phyloP scores from a whole-genome alignment of 2,113 vertebrate species.

The Corythornis madagascariensis region DNA sequence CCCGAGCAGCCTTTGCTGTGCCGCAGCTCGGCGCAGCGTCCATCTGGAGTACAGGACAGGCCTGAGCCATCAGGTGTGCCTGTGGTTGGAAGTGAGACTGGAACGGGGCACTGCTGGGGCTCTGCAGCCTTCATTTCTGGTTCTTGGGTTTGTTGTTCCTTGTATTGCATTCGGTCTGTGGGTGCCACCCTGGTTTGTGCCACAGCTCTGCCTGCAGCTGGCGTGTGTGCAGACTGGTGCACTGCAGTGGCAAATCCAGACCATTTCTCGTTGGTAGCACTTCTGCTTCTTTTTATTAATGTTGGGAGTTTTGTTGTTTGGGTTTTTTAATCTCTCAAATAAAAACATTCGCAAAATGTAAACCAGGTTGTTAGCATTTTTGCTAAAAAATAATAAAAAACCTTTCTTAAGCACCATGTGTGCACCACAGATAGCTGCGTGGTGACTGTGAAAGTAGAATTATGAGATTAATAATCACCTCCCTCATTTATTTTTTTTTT shows the following conservation, averaged over 20 bases:
- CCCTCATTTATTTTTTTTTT: background rate
- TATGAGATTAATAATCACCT: background rate
- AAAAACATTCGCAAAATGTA: constrained; percentile 62
- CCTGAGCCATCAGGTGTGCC: background rate
- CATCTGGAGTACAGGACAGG: background rate
- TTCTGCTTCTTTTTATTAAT: constrained; percentile 66
- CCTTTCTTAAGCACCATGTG: background rate
- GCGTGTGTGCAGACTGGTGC: constrained; percentile 51
- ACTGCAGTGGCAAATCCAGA: constrained; percentile 36
- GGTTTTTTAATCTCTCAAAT: constrained; percentile 70
- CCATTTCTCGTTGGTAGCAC: constrained; percentile 30
- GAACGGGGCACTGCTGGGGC: background rate
- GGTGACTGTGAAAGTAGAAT: background rate
- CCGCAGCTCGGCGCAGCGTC: background rate
- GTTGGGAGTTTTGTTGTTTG: constrained; percentile 70
- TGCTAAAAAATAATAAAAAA: constrained; percentile 10
- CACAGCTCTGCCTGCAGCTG: constrained; percentile 51
- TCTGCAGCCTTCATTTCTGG: constrained; percentile 46
- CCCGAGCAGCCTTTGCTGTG: background rate
- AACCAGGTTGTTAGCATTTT: constrained; percentile 58
- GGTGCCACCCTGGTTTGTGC: constrained; percentile 46
- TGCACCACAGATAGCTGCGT: background rate
- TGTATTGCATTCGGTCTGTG: background rate
- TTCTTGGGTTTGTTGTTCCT: constrained; percentile 46
- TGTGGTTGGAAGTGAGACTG: constrained; percentile 32